Evolutionary conservation across 2,888 invertebrate genomes (phyloP), one percentile per base, ranked within the genome.

Genomic region (Standfussiana lucernea): DNA sequence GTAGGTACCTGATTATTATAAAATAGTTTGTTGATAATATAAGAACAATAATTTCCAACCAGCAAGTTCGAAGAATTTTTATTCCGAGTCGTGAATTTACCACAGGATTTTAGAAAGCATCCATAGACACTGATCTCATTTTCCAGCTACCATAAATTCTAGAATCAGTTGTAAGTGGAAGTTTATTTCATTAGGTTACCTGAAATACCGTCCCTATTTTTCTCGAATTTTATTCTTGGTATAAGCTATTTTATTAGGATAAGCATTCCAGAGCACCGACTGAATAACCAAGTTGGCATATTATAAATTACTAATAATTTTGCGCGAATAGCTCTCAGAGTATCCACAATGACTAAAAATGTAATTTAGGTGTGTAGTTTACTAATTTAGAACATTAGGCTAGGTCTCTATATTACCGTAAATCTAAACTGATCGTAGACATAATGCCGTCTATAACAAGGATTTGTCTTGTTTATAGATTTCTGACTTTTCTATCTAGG

Each of bases 41-140:
- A 18, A 7, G 59, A 59, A 59, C 32, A 32, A 18, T 59, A 21
- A 32, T 32, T 59, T 59, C 10, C 32, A 32, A 59, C 18, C 18
- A 59, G 59, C 15, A 28, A 13, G 18, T 47, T 35, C 6, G 24
- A 32, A 47, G 24, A 47, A 35, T 65, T 71, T 42, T 50, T 68
- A 62, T 37, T 62, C 4, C 69, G n/a, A 45, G 7, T 78, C 37
- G 11, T 37, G 45, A 53, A 64, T 71, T 53, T 64, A 77, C 37
- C n/a, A 68, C 50, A 68, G 18, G 18, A 42, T 50, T 28, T 3
- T 6, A 77, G 42, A 77, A 59, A 61, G 47, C 61, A 77, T n/a
- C n/a, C n/a, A 76, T 61, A 61, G 11, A 61, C n/a, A 24, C 10
- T 21, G 37, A 64, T 56, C 32, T 64, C 13, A 62, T 61, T 47